These are phyloP conservation scores for Marronus borbonicus DNA, from an alignment of 2,888 invertebrate species.

Conservation along the genomic window DNA sequence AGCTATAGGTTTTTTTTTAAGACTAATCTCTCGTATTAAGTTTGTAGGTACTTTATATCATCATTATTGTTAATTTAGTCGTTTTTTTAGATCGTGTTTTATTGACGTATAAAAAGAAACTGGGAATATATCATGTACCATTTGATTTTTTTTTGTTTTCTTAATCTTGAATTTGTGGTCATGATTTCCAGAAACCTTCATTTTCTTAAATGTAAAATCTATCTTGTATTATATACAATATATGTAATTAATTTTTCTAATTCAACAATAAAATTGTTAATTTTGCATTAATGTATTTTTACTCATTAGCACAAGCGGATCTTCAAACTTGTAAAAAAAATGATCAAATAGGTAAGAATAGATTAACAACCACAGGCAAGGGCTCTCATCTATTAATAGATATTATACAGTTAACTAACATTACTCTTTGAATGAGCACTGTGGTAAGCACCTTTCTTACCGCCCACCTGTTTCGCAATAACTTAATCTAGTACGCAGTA, in stretches of 20 bases:
- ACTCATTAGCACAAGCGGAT: too few species aligned
- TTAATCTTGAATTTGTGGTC: background rate
- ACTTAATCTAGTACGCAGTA: too few species aligned
- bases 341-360: too few species aligned
- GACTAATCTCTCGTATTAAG: constrained; percentile 27
- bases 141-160: background rate
- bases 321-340: too few species aligned
- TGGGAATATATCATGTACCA: background rate
- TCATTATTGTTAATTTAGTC: constrained; percentile 23
- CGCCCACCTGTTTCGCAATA: too few species aligned
- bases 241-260: constrained; percentile 32
- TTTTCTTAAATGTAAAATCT: constrained; percentile 10
- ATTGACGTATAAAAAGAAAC: constrained; percentile 10
- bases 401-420: too few species aligned
- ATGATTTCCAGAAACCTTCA: background rate
- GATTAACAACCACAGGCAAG: too few species aligned
- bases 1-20: constrained; percentile 29
- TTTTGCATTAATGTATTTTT: constrained; percentile 3
- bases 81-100: constrained; percentile 13
- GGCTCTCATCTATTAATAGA: too few species aligned
- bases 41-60: constrained; percentile 23
- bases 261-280: constrained; percentile 34
- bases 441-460: too few species aligned
- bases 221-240: constrained; percentile 13
- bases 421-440: too few species aligned